These are phyloP conservation scores for Sericinus montela DNA, from an alignment of 2,888 invertebrate genomes.

Conservation along the genomic window DNA sequence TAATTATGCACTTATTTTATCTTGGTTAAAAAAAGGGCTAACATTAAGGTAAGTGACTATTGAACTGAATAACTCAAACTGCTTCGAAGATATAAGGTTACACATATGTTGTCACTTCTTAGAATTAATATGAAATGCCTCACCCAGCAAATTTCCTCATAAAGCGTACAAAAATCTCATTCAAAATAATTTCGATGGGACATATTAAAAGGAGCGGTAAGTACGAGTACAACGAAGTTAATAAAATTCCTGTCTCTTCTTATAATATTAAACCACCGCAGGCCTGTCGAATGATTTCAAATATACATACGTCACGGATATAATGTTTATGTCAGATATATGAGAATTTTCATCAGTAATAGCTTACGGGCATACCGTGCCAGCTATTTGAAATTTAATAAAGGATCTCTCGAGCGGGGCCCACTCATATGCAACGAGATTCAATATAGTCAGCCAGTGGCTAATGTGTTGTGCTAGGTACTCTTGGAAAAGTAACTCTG, in stretches of 20 bases:
- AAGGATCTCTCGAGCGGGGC: conserved; percentile 21
- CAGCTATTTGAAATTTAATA: conserved; percentile 22
- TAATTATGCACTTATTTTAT: no score
- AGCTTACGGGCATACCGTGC: conserved; percentile 8
- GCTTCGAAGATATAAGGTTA: no score
- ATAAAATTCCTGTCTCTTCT: conserved; percentile 2
- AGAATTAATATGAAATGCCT: no score
- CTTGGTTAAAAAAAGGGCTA: no score
- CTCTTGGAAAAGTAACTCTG: background rate
- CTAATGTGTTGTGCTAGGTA: conserved; percentile 4
- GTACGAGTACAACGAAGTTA: background rate
- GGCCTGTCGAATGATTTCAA: conserved; percentile 4
- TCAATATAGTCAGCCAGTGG: conserved; percentile 28
- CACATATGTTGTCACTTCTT: no score
- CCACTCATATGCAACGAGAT: conserved; percentile 26
- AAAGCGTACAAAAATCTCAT: background rate
- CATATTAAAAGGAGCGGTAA: background rate
- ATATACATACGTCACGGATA: conserved; percentile 4
- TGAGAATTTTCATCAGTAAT: conserved; percentile 18
- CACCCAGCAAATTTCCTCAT: no score
- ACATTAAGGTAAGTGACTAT: no score
- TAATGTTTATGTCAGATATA: conserved; percentile 16
- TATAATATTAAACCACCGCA: conserved; percentile 3
- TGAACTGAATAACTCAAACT: no score
- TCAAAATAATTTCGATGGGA: background rate